Evolutionary conservation across 1,140 invertebrate genomes (phyloP).

Genomic region (Scaptomyza graminum): DNA sequence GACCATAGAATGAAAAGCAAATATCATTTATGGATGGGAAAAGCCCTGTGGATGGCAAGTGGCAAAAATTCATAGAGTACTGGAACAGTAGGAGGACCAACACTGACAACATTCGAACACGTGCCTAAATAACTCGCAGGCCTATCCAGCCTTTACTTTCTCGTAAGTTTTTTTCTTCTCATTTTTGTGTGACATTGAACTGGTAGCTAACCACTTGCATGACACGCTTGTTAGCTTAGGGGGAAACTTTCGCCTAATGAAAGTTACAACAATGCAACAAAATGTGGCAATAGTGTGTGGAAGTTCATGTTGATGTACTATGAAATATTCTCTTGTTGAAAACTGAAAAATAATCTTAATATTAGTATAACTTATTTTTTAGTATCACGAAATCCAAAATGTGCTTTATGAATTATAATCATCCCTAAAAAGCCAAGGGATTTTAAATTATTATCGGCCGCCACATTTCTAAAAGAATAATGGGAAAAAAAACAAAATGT

Average conservation of each 20-base stretch:
- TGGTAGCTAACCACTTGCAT: constrained; percentile 52
- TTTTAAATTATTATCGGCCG: too few species aligned
- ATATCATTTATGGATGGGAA: constrained; percentile 59
- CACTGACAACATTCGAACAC: constrained; percentile 45
- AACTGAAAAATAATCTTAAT: too few species aligned
- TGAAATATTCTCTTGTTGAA: constrained; percentile 1
- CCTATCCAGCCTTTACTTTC: neutral
- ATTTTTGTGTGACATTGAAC: constrained; percentile 10
- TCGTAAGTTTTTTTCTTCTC: neutral
- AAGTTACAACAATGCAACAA: constrained; percentile 26
- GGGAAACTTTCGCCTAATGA: constrained; percentile 36
- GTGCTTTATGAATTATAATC: too few species aligned
- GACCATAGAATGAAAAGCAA: constrained; percentile 54
- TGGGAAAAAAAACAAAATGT: too few species aligned
- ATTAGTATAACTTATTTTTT: too few species aligned
- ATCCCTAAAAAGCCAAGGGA: too few species aligned
- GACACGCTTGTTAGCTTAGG: constrained; percentile 56
- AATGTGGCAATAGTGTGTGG: neutral
- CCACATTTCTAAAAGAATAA: too few species aligned
- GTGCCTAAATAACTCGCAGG: constrained; percentile 45
- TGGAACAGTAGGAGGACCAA: neutral
- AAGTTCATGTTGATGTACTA: neutral
- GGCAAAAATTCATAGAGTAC: constrained; percentile 20
- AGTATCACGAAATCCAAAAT: too few species aligned
- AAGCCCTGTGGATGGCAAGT: constrained; percentile 27